Conservation (phyloP, 2,113 vertebrate species). For the Scartelaos histophorus region DNA sequence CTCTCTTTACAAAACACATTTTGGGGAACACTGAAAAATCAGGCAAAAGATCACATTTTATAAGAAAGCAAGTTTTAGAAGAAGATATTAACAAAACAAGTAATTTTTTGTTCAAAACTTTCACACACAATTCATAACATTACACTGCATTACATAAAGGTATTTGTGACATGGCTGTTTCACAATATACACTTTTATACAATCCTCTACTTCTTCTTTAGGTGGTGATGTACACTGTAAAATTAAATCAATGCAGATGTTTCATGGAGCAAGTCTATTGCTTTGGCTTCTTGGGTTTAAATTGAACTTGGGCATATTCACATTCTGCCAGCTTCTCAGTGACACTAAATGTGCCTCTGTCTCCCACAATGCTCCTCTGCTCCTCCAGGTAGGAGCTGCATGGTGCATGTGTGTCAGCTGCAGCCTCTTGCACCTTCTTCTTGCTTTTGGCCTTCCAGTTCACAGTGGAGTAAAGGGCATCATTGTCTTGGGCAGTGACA, state of each 20-base stretch:
- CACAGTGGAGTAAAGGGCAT: conserved; percentile 25
- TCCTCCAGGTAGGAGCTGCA: background rate
- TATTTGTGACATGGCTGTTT: too few relatives aligned
- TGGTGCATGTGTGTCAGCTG: accelerated
- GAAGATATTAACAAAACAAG: too few relatives aligned
- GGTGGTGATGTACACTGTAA: too few relatives aligned
- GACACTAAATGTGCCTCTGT: background rate
- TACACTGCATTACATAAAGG: too few relatives aligned
- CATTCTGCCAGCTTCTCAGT: background rate
- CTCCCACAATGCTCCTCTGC: conserved; percentile 6
- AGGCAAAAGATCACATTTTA: too few relatives aligned
- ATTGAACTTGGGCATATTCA: conserved; percentile 26
- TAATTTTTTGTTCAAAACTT: too few relatives aligned
- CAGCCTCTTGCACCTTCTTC: background rate
- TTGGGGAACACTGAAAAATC: too few relatives aligned
- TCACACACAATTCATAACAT: too few relatives aligned
- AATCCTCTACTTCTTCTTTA: too few relatives aligned
- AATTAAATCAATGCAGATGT: background rate
- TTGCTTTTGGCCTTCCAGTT: background rate
- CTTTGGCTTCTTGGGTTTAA: background rate
- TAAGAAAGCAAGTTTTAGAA: too few relatives aligned
- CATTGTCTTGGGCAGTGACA: background rate
- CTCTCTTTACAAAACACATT: too few relatives aligned
- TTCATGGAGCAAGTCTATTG: conserved; percentile 2
- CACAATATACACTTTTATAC: too few relatives aligned